These are phyloP conservation scores for Boloria euphrosyne DNA, from an alignment of 2,888 invertebrate species.

Conservation along the genomic window DNA sequence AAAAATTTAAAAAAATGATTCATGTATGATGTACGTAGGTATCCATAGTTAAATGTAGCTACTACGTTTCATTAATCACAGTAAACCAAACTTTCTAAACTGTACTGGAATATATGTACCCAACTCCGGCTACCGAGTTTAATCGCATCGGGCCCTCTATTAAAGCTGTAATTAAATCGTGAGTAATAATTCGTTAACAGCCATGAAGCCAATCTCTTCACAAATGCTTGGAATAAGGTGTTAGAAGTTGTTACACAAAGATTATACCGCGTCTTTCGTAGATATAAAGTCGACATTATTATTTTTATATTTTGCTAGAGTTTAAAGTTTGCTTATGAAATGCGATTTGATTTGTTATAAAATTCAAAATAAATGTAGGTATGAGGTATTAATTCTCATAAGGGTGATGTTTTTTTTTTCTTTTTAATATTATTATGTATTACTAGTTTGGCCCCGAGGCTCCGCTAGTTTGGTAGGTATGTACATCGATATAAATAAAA, in stretches of 20 bases:
- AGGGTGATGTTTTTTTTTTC: no score
- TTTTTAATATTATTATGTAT: no score
- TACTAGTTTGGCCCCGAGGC: no score
- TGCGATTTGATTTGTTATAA: no score
- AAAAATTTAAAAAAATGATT: neutral
- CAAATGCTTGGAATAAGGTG: constrained; percentile 13
- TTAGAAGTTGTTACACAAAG: neutral
- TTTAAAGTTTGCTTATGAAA: no score
- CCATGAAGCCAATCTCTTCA: constrained; percentile 49
- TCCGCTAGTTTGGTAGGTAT: no score
- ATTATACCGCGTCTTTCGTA: neutral
- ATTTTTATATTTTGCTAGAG: neutral
- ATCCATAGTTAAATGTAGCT: no score
- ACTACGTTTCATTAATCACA: neutral
- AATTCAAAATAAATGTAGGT: no score
- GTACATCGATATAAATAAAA: no score
- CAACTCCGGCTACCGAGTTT: constrained; percentile 60
- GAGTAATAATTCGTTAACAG: constrained; percentile 67
- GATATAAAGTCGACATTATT: neutral
- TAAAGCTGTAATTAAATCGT: constrained; percentile 71
- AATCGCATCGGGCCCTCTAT: constrained; percentile 54
- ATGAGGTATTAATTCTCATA: no score
- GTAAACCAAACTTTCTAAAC: constrained; percentile 48
- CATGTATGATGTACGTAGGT: neutral
- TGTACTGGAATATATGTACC: constrained; percentile 37